Evolutionary conservation across 2,113 vertebrate species (phyloP), one percentile per base, ranked within the genome.

Genomic region (Gymnocephalus cernua): DNA sequence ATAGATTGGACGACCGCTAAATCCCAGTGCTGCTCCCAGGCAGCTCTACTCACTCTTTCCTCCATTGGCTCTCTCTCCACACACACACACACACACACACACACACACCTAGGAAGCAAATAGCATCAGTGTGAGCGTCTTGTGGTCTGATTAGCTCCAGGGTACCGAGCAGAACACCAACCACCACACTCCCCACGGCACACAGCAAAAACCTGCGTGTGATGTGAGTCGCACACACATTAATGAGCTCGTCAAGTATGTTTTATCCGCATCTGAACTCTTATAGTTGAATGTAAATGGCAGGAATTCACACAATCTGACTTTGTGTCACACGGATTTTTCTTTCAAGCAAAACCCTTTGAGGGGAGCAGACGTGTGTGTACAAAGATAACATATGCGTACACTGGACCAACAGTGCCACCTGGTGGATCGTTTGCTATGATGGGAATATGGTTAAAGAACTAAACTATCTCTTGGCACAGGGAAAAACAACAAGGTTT

Each of bases 351-450:
- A 54, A 19, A 21, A 65, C 7, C 53, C 71, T 85, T 58, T 73
- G 44, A 65, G n/a, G 25, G 29, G 29, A 62, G 79, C 45, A 75
- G 38, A 44, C 51, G 2, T 56, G 47, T 56, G 47, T 21, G 23
- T 13, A 7, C 5, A 32, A n/a, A 70, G 64, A n/a, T 25, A 19
- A 21, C 7, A 3, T 32, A 56, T 11, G 25, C 12, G 14, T 1
- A 50, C 41, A 11, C 68, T 90, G 86, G 84, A 77, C 1, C 93
- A 92, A 92, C 93, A 94, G 79, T 87, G 93, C 92, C 95, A 89
- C 88, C 94, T 89, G 77, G 83, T 93, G 94, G 91, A 81, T 18
- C 0, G 1, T 61, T 21, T 15, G 9, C 38, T 0, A 0, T 10
- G 3, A 12, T 67, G 6, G 6, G 23, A 35, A 78, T 18, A 4